These are phyloP conservation scores for Macquaria australasica DNA, from an alignment of 2,113 vertebrate genomes.

Conservation along the genomic window DNA sequence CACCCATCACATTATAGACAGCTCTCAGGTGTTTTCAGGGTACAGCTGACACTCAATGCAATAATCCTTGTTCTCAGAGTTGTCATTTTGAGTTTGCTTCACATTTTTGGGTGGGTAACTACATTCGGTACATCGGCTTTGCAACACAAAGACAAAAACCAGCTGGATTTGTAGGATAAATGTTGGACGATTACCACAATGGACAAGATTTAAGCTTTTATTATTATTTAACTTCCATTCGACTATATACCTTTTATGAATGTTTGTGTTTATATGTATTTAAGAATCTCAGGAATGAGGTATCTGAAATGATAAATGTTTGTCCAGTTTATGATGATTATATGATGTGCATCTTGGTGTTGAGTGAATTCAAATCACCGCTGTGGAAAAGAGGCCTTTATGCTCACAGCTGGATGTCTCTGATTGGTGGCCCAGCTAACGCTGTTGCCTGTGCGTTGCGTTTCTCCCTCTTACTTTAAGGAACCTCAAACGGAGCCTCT, in stretches of 20 bases:
- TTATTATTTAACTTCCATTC: neutral
- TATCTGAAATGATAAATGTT: neutral
- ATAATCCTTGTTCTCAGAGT: neutral
- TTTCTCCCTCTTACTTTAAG: conserved; percentile 78
- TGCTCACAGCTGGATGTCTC: conserved; percentile 27
- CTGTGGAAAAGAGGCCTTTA: neutral
- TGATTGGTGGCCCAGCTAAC: conserved; percentile 62
- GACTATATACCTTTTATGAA: too few relatives aligned
- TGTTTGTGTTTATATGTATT: neutral
- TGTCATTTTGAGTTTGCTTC: neutral
- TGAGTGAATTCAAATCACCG: neutral
- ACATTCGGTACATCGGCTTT: neutral
- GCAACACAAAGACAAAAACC: neutral
- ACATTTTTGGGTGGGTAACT: neutral
- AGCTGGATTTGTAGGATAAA: neutral
- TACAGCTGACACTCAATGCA: neutral
- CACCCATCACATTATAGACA: neutral
- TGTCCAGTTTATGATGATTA: neutral
- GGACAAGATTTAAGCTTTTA: neutral
- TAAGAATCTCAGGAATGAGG: neutral
- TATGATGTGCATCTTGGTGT: neutral
- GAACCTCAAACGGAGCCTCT: conserved; percentile 77
- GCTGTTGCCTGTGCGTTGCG: conserved; percentile 69
- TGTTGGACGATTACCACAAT: neutral
- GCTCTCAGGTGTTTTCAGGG: neutral